These are phyloP conservation scores for Drosophila asahinai DNA, from an alignment of 1,140 invertebrate genomes.

Conservation along the genomic window DNA sequence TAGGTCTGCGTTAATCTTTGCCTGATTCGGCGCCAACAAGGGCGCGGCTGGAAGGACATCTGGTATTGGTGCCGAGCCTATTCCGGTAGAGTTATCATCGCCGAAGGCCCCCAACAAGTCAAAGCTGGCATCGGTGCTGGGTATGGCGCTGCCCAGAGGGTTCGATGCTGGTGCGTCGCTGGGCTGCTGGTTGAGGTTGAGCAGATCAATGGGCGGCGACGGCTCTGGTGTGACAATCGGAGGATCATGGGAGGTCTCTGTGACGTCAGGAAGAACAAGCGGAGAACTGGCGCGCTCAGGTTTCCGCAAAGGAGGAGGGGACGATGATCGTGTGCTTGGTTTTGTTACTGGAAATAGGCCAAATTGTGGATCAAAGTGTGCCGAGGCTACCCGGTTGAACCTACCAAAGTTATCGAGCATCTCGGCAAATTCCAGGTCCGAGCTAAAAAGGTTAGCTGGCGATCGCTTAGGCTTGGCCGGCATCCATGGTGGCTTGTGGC, in stretches of 20 bases:
- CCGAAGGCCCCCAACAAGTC: conserved; percentile 88
- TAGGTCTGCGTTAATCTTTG: conserved; percentile 68
- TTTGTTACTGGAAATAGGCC: conserved; percentile 69
- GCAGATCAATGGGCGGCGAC: conserved; percentile 85
- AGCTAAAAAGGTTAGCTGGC: conserved; percentile 90
- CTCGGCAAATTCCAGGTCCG: conserved; percentile 93
- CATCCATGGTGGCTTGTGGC: conserved; percentile 91
- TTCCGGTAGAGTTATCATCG: conserved; percentile 77
- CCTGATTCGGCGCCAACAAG: conserved; percentile 46
- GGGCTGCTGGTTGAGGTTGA: conserved; percentile 86
- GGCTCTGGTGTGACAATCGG: conserved; percentile 65
- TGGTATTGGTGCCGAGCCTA: conserved; percentile 74
- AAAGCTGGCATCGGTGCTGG: conserved; percentile 86
- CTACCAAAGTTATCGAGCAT: conserved; percentile 92
- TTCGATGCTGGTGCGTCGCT: conserved; percentile 46
- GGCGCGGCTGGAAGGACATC: conserved; percentile 63
- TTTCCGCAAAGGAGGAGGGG: conserved; percentile 29
- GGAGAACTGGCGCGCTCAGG: conserved; percentile 58
- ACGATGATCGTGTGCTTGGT: conserved; percentile 51
- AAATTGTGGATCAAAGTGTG: background rate
- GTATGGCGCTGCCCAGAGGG: conserved; percentile 80
- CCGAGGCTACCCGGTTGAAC: background rate
- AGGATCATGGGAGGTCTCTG: conserved; percentile 69
- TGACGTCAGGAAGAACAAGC: conserved; percentile 75
- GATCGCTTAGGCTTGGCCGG: conserved; percentile 87